Evolutionary conservation across 1,140 invertebrate species (phyloP).

Genomic region (Drosophila arawakana): DNA sequence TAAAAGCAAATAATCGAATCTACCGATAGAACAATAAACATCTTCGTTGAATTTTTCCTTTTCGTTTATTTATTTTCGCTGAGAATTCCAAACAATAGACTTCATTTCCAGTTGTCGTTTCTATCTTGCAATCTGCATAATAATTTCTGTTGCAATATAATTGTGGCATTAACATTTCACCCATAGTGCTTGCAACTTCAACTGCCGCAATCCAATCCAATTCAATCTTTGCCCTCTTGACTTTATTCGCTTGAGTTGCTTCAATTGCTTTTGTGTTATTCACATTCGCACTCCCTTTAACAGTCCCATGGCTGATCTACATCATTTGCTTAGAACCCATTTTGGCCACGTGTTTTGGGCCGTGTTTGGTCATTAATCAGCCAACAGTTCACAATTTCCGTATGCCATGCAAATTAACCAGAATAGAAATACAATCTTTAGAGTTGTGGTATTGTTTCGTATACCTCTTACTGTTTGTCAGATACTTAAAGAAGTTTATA

Average conservation of each 20-base stretch:
- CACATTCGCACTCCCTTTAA: neutral
- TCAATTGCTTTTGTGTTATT: conserved; percentile 14
- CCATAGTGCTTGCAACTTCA: conserved; percentile 6
- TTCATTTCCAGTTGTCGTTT: neutral
- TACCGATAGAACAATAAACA: neutral
- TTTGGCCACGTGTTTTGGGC: conserved; percentile 13
- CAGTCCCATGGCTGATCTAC: neutral
- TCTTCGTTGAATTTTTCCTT: neutral
- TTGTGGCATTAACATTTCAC: conserved; percentile 34
- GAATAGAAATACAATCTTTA: conserved; percentile 6
- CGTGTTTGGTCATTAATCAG: conserved; percentile 32
- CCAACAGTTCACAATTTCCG: conserved; percentile 32
- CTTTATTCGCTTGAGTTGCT: conserved; percentile 10
- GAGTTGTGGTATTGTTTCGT: neutral
- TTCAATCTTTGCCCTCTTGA: conserved; percentile 17
- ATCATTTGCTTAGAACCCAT: conserved; percentile 3
- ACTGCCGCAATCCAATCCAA: conserved; percentile 7
- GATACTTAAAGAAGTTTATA: neutral
- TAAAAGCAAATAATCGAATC: neutral
- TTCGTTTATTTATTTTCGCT: neutral
- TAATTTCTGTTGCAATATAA: conserved; percentile 49
- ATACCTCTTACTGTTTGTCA: neutral
- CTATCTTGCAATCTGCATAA: conserved; percentile 55
- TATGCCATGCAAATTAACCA: conserved; percentile 56
- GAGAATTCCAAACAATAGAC: neutral